Conservation (phyloP, 2,113 vertebrate genomes). For the Amblyornis subalaris region DNA sequence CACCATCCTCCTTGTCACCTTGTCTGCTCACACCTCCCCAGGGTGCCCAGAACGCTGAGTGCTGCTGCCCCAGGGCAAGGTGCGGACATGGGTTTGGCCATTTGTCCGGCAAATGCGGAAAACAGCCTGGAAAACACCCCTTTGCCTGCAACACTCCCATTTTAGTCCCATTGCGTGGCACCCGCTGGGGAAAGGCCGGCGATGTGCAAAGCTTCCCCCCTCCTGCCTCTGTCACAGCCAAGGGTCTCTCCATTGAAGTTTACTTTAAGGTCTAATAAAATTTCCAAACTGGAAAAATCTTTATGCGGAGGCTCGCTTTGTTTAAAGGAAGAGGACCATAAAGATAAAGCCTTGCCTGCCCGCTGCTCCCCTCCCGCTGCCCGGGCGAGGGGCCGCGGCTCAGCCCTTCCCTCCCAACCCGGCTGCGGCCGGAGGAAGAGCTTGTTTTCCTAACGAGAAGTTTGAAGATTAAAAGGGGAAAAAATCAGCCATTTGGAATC, state of each 20-base stretch:
- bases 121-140: background rate
- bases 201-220: fast-evolving
- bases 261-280: conserved; percentile 38
- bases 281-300: conserved; percentile 56
- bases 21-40: background rate
- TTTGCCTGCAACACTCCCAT: fast-evolving
- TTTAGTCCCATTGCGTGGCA: background rate
- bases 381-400: background rate
- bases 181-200: fast-evolving
- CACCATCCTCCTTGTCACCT: background rate
- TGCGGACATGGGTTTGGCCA: fast-evolving
- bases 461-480: conserved; percentile 57
- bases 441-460: conserved; percentile 60
- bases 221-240: background rate
- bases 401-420: background rate
- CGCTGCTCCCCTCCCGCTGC: conserved; percentile 14
- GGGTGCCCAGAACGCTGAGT: fast-evolving
- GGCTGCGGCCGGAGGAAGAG: background rate
- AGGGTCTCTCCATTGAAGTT: conserved; percentile 35
- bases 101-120: background rate
- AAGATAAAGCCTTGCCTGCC: conserved; percentile 43
- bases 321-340: conserved; percentile 58
- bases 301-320: background rate
- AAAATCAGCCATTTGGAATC: conserved; percentile 69
- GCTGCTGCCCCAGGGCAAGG: background rate